Base-by-base conservation (phyloP, 2,888 invertebrate species). In the Eupithecia abbreviata region DNA sequence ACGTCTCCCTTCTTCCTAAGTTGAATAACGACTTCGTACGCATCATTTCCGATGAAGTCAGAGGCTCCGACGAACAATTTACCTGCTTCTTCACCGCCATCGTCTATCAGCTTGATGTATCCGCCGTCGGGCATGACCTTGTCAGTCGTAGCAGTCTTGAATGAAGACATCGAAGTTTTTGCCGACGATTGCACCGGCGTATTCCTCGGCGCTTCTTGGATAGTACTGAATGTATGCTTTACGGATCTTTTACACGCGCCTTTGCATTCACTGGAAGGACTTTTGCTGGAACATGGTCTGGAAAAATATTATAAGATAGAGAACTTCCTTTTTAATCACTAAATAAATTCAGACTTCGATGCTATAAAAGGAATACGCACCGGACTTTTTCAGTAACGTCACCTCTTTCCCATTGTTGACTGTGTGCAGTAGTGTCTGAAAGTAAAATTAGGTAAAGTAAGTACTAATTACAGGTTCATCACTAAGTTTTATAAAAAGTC, bases 11-110 rank as follows among this genome's bases (percentile, higher is more conserved):
- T 94, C 78, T 94, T 95, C 72, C 91, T 89, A 9, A 95, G 85
- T 78, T 94, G 94, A 83, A 95, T 93, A 10, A 94, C 85, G 13
- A 95, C 92, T 90, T 95, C 95, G 80, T 94, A 95, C 30, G 89
- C 91, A 72, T 93, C 89, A 79, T 93, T 88, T 84, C 91, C 91
- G 9, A 94, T 84, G 30, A 92, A 88, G 4, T 91, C 92, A 7
- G 91, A 89, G 42, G 93, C 89, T 18, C 93, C 94, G 18, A 95
- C 90, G 74, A 91, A 93, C 80, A 95, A 92, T 81, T 94, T 92
- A 2, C 91, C 92, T 9, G 91, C 82, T 72, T 91, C 92, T 65
- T 90, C 86, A 2, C 88, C 90, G 4, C 82, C 85, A 58, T 91
- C 88, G 51, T 91, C 90, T 7, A 92, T 74, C 9, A 93, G 81